Evolutionary conservation across 2,797 vertebrate species (phyloP), one percentile per base, ranked within the genome.

Genomic region (Micromesistius poutassou): DNA sequence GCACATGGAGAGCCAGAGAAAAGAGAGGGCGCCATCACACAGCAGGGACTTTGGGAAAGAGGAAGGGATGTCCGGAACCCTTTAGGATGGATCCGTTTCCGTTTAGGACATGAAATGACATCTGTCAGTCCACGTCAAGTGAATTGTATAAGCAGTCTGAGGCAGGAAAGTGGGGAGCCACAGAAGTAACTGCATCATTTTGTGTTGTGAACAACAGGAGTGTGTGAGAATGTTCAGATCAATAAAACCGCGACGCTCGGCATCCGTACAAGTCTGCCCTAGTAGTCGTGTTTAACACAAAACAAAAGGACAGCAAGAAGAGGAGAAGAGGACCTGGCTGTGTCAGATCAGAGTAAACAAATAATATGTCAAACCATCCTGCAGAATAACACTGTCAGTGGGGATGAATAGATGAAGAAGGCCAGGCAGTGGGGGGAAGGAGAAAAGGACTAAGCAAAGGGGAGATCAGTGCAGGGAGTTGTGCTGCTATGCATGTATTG

Each of bases 291-390:
- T 71, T 71, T 16, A 40, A n/a, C 4, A 5, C 19, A 16, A 72
- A 79, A 75, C 76, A 74, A 73, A 66, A 46, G 2, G 25, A 19
- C n/a, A 42, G 74, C 50, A 71, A 78, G 66, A 74, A 25, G 33
- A 76, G 77, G 87, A 85, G 70, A 74, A 25, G 33, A 76, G 77
- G 87, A 85, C 66, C 55, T 30, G 78, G 80, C 35, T 74, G 77
- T 38, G 78, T 85, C 87, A 88, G 73, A 76, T 77, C 81, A 80
- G 86, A 79, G 78, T 70, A 84, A 90, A 91, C 85, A 91, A 90
- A 91, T 83, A 73, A 86, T 80, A 80, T 80, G 84, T 88, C 87
- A 86, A 82, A 40, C 76, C 79, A 66, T 86, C 62, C 50, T 10
- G 80, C 78, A 83, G 82, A 83, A 78, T 62, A 19, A 78, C 73